These are phyloP conservation scores for Pherbina coryleti DNA, from an alignment of 2,888 invertebrate species.

Conservation along the genomic window DNA sequence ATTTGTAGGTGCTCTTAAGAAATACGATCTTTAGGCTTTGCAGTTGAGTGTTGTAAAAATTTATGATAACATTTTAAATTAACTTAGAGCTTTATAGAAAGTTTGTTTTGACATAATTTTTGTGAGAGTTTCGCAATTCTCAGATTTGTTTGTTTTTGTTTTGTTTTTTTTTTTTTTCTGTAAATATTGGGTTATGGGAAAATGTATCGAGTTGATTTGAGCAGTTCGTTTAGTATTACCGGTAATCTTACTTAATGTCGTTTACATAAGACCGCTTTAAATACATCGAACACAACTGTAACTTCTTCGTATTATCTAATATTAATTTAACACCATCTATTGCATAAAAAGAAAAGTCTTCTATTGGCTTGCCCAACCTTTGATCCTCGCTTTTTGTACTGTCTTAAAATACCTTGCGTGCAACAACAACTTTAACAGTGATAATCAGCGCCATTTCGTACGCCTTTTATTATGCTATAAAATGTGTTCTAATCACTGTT, in stretches of 20 bases:
- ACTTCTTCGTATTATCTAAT: no score
- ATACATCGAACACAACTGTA: no score
- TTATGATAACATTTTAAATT: neutral
- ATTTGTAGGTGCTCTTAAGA: no score
- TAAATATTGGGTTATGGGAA: neutral
- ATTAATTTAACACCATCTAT: no score
- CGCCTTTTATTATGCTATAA: neutral
- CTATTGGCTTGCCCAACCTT: neutral
- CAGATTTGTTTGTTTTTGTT: neutral
- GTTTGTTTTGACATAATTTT: constrained; percentile 15
- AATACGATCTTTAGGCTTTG: no score
- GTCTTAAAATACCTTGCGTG: neutral
- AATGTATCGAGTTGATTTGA: no score
- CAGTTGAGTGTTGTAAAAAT: neutral
- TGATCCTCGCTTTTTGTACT: neutral
- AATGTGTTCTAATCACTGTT: constrained; percentile 38
- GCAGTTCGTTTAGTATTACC: no score
- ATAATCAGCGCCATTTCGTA: neutral
- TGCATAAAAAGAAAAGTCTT: no score
- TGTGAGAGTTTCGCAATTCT: neutral
- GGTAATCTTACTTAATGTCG: no score
- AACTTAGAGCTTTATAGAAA: neutral
- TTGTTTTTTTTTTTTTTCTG: neutral
- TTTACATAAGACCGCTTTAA: no score
- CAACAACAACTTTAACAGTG: neutral